phyloP scores from a whole-genome alignment of 2,113 vertebrate species.

The Delphinapterus leucas region DNA sequence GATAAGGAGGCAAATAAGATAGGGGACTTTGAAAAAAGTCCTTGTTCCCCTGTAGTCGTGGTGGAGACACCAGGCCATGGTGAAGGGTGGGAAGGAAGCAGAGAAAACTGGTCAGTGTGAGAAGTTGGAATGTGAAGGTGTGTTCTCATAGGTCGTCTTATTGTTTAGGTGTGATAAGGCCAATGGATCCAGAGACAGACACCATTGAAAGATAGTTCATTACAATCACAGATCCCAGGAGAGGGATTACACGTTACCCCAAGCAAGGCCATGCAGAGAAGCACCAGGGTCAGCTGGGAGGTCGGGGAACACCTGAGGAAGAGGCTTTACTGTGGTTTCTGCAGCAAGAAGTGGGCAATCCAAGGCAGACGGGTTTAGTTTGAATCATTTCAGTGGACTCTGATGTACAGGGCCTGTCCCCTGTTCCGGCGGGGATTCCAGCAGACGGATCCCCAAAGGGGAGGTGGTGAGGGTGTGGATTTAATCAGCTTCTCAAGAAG shows the following conservation, averaged over 20 bases:
- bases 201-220: fast-evolving
- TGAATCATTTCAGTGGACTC: neutral
- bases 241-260: neutral
- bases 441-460: neutral
- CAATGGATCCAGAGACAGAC: fast-evolving
- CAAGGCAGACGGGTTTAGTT: neutral
- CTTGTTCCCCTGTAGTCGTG: fast-evolving
- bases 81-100: neutral
- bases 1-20: neutral
- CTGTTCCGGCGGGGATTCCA: neutral
- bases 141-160: neutral
- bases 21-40: neutral
- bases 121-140: neutral
- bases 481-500: neutral
- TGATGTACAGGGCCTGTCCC: neutral
- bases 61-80: neutral
- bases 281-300: neutral
- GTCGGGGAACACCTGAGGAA: neutral
- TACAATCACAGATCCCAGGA: neutral
- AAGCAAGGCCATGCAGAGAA: neutral
- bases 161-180: too few relatives aligned
- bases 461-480: neutral
- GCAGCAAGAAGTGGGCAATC: neutral
- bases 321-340: neutral
- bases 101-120: neutral